Evolutionary conservation across 2,797 vertebrate species (phyloP).

Genomic region (Pagetopsis macropterus): DNA sequence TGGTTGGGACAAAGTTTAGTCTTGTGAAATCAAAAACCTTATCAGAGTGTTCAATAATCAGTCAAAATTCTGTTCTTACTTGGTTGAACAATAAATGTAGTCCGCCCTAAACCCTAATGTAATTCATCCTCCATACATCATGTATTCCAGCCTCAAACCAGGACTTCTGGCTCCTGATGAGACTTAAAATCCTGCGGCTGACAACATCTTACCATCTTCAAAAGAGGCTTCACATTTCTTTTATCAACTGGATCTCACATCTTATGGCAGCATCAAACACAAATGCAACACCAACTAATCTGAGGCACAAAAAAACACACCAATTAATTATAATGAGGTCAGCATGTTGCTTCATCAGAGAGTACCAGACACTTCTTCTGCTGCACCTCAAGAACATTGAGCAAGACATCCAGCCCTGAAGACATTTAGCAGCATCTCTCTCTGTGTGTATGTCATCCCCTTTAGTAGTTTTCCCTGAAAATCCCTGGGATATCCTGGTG

Average conservation of each 20-base stretch:
- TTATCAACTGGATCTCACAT: slow-evolving; percentile 21
- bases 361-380: slow-evolving; percentile 1
- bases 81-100: background rate
- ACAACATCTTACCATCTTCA: background rate
- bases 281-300: slow-evolving; percentile 7
- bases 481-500: slow-evolving; percentile 29
- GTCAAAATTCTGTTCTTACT: background rate
- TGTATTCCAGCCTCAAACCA: background rate
- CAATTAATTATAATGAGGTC: slow-evolving; percentile 31
- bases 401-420: slow-evolving; percentile 31
- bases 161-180: slow-evolving; percentile 4
- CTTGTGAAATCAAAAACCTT: background rate
- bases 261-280: slow-evolving; percentile 25
- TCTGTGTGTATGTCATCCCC: slow-evolving; percentile 20
- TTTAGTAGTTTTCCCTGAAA: slow-evolving; percentile 12
- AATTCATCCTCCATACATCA: background rate
- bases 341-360: slow-evolving; percentile 28
- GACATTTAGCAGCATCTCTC: slow-evolving; percentile 16
- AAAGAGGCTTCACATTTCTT: background rate
- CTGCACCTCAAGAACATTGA: background rate
- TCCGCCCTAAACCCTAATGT: background rate
- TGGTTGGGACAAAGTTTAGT: no score
- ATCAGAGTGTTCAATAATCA: background rate
- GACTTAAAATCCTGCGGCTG: slow-evolving; percentile 12
- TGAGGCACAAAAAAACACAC: background rate